A percentile compares a stretch with the other conserved stretches of the same genome.
These are phyloP conservation scores for Calameuta filiformis DNA, from an alignment of 2,888 invertebrate species.

Conservation along the genomic window DNA sequence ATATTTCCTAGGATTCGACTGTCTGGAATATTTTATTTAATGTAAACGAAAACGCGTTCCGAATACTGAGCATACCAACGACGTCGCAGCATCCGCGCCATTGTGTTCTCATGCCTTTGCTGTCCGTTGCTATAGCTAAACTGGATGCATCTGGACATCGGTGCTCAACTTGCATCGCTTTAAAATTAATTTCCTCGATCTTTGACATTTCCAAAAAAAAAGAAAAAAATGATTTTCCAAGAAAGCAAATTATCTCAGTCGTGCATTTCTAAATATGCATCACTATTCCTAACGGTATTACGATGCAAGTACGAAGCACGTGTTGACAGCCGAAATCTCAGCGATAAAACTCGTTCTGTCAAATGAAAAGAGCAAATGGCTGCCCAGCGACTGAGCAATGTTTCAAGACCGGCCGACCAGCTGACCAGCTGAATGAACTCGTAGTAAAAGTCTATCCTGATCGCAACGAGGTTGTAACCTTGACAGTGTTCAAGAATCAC, in stretches of 20 bases:
- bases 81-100: conserved; percentile 37
- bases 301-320: background rate
- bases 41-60: conserved; percentile 57
- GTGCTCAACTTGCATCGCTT: conserved; percentile 38
- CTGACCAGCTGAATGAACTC: background rate
- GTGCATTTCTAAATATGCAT: background rate
- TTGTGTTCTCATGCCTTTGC: conserved; percentile 45
- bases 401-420: background rate
- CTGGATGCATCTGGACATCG: conserved; percentile 39
- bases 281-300: background rate
- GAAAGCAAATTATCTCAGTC: background rate
- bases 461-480: background rate
- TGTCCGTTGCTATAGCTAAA: conserved; percentile 20
- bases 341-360: background rate
- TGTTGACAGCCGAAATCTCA: background rate
- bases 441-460: background rate
- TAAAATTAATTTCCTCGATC: background rate
- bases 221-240: background rate
- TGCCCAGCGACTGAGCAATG: background rate
- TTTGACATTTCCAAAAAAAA: background rate
- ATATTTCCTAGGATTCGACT: conserved; percentile 15
- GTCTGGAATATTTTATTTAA: conserved; percentile 59
- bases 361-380: background rate
- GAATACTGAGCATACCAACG: conserved; percentile 56
- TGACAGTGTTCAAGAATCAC: background rate